Evolutionary conservation across 2,797 vertebrate species (phyloP).

Genomic region (Mus caroli): DNA sequence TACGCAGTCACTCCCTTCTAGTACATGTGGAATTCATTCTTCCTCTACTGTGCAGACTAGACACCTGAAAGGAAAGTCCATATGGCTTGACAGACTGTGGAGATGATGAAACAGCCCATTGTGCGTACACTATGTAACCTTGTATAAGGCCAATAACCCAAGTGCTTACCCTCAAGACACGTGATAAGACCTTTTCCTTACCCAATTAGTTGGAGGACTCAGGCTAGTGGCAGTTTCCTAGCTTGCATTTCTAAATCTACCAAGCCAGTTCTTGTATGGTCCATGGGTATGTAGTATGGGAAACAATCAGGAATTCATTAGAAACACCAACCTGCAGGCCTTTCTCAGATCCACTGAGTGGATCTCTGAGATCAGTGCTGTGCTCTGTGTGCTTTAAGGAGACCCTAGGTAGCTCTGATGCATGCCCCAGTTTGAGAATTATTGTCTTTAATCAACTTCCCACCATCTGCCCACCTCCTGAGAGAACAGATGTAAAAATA

Average conservation of each 20-base stretch:
- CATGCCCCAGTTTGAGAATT: not conserved
- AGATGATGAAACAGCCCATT: not conserved
- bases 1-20: not conserved
- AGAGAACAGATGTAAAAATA: not conserved
- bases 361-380: not conserved
- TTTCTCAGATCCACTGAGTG: not conserved
- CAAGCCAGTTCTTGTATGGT: not conserved
- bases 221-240: not conserved
- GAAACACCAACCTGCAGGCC: not conserved
- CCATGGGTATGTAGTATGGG: not conserved
- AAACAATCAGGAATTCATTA: not conserved
- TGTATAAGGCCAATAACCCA: not conserved
- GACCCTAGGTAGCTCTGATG: not conserved
- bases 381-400: not conserved
- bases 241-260: not conserved
- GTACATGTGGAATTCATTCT: not conserved
- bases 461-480: not conserved
- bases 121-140: not conserved
- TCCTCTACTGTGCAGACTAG: not conserved
- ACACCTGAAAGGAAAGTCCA: not conserved
- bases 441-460: slow-evolving; percentile 11
- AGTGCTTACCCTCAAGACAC: not conserved
- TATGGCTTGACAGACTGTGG: not conserved
- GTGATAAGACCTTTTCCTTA: not conserved
- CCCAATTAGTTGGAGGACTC: not conserved